Conservation (phyloP, 2,113 vertebrate genomes). For the Benitochromis conjunctus region DNA sequence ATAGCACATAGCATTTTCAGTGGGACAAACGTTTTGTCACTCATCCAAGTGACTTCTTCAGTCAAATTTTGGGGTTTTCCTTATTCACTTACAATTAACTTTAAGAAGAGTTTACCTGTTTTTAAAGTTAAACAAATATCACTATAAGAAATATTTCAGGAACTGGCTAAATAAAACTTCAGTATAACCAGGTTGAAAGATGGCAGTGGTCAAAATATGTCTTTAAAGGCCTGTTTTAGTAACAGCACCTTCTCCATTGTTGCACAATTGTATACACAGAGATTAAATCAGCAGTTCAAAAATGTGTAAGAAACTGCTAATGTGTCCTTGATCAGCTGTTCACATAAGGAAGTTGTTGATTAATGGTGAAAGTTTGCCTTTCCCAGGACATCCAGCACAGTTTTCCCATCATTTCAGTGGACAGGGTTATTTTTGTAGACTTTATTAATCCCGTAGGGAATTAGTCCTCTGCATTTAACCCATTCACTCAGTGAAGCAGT, state of each 20-base stretch:
- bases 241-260: neutral
- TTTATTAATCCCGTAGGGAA: too few relatives aligned
- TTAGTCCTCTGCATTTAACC: too few relatives aligned
- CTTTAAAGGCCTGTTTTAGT: neutral
- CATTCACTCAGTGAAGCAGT: too few relatives aligned
- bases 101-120: neutral
- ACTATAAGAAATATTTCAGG: neutral
- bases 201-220: neutral
- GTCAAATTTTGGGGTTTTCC: too few relatives aligned
- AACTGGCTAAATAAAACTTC: neutral
- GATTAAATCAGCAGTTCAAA: too few relatives aligned
- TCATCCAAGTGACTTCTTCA: too few relatives aligned
- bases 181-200: neutral
- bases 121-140: neutral
- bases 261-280: neutral
- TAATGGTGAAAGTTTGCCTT: neutral
- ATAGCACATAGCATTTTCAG: too few relatives aligned
- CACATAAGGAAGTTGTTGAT: neutral
- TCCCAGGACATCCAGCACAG: conserved; percentile 73
- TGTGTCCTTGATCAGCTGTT: neutral
- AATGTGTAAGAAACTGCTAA: too few relatives aligned
- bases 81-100: neutral
- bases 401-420: conserved; percentile 78
- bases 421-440: neutral
- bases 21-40: too few relatives aligned